Percentiles rank a stretch among this genome's conserved stretches.
Evolutionary conservation across 64 coral and sea anemone genomes (phyloP).

Genomic region (Montipora foliosa): DNA sequence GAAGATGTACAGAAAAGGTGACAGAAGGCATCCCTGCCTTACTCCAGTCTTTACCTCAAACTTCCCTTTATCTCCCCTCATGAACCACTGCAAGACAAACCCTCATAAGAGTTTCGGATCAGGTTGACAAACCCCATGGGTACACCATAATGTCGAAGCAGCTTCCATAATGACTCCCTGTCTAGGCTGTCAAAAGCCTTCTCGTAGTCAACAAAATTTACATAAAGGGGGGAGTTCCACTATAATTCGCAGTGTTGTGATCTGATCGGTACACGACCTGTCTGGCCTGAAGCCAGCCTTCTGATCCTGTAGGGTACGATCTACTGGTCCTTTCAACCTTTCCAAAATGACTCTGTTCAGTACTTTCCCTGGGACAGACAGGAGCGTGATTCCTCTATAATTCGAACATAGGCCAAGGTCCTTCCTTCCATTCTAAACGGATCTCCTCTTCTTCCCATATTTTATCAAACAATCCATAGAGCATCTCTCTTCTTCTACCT

Average conservation of each 20-base stretch:
- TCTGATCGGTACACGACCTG: neutral
- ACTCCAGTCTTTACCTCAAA: too few relatives aligned
- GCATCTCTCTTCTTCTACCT: neutral
- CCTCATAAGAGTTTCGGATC: neutral
- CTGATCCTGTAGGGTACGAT: neutral
- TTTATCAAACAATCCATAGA: neutral
- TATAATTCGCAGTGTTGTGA: constrained; percentile 1
- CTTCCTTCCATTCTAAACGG: neutral
- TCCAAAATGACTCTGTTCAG: constrained; percentile 8
- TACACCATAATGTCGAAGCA: neutral
- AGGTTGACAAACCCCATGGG: too few relatives aligned
- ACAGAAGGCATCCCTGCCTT: too few relatives aligned
- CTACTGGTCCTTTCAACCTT: neutral
- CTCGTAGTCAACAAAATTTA: neutral
- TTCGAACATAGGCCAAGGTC: neutral
- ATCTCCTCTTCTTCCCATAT: neutral
- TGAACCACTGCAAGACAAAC: too few relatives aligned
- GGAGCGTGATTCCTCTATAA: neutral
- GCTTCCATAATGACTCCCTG: neutral
- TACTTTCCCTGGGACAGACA: neutral
- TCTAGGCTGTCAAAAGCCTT: constrained; percentile 6
- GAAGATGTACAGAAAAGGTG: too few relatives aligned
- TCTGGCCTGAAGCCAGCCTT: neutral
- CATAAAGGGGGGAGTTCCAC: constrained; percentile 2
- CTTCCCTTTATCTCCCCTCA: too few relatives aligned